Base-by-base conservation (phyloP, 2,113 vertebrate genomes). In the Paralichthys olivaceus region DNA sequence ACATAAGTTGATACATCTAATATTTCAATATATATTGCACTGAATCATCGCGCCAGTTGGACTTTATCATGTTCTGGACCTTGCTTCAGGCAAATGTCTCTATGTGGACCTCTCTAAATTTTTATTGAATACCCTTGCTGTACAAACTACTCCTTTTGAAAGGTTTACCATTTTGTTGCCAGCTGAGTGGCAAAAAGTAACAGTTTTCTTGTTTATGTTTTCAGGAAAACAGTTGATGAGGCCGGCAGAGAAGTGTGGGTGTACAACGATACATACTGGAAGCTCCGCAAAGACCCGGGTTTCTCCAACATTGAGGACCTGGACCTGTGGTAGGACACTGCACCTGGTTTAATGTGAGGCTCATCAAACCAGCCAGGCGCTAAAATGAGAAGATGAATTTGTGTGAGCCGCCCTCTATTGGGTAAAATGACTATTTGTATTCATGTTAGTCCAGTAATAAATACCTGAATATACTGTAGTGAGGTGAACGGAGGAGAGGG, bases 211-310 rank as follows among this genome's bases (percentile, higher is more conserved):
- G 0, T 25, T 26, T 60, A 15, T 58, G n/a, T 32, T 75, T 3
- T 23, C 84, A 98, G 96, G 75, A 94, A 94, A 85, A 72, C 92
- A 2, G 25, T 85, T 0, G 96, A 98, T n/a, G 73, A 93, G 47
- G 93, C 69, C 0, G 95, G 95, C 43, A 93, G 90, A 58, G 97
- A 98, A 79, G 95, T 95, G 4, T 98, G 97, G 97, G 80, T 96
- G 20, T 95, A 84, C 62, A 98, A 96, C 57, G 91, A 92, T n/a
- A 95, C 93, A 0, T 98, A 98, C 91, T 98, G 96, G 96, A 93
- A 94, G 74, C 84, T 96, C 74, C 94, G 96, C 57, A 86, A 94
- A 0, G 92, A 96, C 3, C 96, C 96, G 0, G 96, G 96, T 70
- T 98, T 97, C 0, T 75, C 94, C 57, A 92, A 93, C 61, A 93